These are phyloP conservation scores for Drymonia ruficornis DNA, from an alignment of 2,888 invertebrate species.

Conservation along the genomic window DNA sequence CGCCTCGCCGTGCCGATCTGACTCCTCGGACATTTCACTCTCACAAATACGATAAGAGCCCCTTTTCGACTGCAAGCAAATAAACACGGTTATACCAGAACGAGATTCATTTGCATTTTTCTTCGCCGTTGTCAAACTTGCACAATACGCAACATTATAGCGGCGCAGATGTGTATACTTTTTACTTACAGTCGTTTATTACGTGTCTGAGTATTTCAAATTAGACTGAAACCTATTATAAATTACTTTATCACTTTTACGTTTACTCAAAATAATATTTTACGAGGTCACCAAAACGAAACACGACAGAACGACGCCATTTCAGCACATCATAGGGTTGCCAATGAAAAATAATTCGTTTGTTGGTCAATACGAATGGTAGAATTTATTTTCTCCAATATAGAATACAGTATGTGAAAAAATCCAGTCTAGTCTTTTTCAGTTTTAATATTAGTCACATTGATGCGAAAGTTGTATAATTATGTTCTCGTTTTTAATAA, in stretches of 20 bases:
- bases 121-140: conserved; percentile 69
- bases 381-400: too few species aligned
- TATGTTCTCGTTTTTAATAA: too few species aligned
- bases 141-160: conserved; percentile 30
- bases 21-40: conserved; percentile 84
- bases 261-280: conserved; percentile 37
- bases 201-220: conserved; percentile 27
- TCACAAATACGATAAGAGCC: conserved; percentile 69
- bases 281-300: conserved; percentile 53
- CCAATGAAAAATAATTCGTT: conserved; percentile 23
- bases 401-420: too few species aligned
- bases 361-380: background rate
- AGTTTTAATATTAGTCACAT: too few species aligned
- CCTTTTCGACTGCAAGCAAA: conserved; percentile 79
- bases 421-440: too few species aligned
- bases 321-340: conserved; percentile 63
- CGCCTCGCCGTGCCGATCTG: conserved; percentile 77
- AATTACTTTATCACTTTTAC: conserved; percentile 24
- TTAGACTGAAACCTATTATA: conserved; percentile 20
- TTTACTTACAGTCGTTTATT: conserved; percentile 57
- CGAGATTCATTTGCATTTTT: conserved; percentile 57
- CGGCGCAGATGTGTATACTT: conserved; percentile 32
- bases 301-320: conserved; percentile 71
- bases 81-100: conserved; percentile 59
- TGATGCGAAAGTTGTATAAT: too few species aligned